Evolutionary conservation across 2,888 invertebrate genomes (phyloP).

Genomic region (Dasysyrphus albostriatus): DNA sequence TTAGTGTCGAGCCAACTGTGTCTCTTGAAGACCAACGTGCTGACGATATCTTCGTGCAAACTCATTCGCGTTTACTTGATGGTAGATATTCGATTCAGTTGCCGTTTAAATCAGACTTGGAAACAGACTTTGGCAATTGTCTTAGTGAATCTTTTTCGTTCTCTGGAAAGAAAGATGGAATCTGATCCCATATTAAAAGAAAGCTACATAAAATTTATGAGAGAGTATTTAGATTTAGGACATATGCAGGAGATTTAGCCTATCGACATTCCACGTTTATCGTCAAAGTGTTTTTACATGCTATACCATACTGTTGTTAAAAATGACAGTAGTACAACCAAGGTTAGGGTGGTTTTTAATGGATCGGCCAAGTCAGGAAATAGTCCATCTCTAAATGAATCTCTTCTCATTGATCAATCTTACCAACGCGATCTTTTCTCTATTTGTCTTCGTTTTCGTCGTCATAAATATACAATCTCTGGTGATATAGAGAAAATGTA

Average conservation of each 20-base stretch:
- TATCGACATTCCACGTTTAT: slow-evolving; percentile 18
- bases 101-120: slow-evolving; percentile 14
- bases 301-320: slow-evolving; percentile 62
- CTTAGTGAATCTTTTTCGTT: slow-evolving; percentile 13
- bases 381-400: slow-evolving; percentile 35
- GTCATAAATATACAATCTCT: slow-evolving; percentile 43
- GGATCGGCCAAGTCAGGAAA: background rate
- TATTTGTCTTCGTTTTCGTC: slow-evolving; percentile 43
- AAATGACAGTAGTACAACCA: slow-evolving; percentile 47
- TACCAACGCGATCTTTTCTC: slow-evolving; percentile 42
- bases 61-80: slow-evolving; percentile 8
- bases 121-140: slow-evolving; percentile 11
- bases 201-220: slow-evolving; percentile 23
- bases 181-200: slow-evolving; percentile 4
- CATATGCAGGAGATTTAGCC: slow-evolving; percentile 57
- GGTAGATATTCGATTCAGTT: slow-evolving; percentile 25
- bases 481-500: slow-evolving; percentile 64
- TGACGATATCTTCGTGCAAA: slow-evolving; percentile 17
- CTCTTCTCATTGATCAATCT: slow-evolving; percentile 37
- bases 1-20: background rate
- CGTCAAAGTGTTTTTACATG: slow-evolving; percentile 42
- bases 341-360: background rate
- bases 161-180: background rate
- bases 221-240: slow-evolving; percentile 37
- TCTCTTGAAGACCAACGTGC: slow-evolving; percentile 26